These are phyloP conservation scores for Cremastinae sp. DNA, from an alignment of 2,888 invertebrate species.

Conservation along the genomic window DNA sequence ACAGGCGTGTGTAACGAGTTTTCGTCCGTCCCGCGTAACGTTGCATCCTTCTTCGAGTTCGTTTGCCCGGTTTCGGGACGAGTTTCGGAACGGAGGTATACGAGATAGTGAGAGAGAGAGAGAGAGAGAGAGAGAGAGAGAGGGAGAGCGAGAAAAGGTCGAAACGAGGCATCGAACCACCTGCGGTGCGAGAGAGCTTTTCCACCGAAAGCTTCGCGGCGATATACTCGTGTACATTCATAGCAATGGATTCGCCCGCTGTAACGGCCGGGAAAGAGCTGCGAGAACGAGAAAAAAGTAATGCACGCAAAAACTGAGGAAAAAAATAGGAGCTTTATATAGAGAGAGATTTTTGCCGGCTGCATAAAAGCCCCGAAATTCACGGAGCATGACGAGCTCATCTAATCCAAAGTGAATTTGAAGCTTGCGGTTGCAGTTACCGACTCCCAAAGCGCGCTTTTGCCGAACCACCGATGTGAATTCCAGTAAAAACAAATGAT, in stretches of 20 bases:
- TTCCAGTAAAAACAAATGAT: too few species aligned
- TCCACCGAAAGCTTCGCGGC: constrained; percentile 57
- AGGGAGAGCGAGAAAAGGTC: constrained; percentile 20
- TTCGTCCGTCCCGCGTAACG: constrained; percentile 32
- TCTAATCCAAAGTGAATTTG: constrained; percentile 76
- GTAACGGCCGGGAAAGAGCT: constrained; percentile 72
- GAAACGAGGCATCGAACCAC: constrained; percentile 32
- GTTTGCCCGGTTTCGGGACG: neutral
- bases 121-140: constrained; percentile 28
- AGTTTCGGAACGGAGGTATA: too few species aligned
- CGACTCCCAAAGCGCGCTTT: constrained; percentile 12
- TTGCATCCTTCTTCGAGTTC: constrained; percentile 44
- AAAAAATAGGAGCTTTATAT: neutral
- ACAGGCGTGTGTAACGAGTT: constrained; percentile 44
- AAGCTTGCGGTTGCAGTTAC: constrained; percentile 45
- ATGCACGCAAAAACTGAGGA: neutral
- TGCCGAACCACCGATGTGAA: neutral
- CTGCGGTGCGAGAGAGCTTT: constrained; percentile 44
- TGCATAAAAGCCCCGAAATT: constrained; percentile 57
- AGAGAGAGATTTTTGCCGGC: constrained; percentile 5
- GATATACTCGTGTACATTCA: constrained; percentile 69
- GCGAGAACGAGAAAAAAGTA: neutral
- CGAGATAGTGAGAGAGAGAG: constrained; percentile 3
- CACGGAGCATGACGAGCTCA: constrained; percentile 57
- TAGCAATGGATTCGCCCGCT: constrained; percentile 66